phyloP scores from a whole-genome alignment of 1,140 invertebrate species.

The Drosophila sproati region DNA sequence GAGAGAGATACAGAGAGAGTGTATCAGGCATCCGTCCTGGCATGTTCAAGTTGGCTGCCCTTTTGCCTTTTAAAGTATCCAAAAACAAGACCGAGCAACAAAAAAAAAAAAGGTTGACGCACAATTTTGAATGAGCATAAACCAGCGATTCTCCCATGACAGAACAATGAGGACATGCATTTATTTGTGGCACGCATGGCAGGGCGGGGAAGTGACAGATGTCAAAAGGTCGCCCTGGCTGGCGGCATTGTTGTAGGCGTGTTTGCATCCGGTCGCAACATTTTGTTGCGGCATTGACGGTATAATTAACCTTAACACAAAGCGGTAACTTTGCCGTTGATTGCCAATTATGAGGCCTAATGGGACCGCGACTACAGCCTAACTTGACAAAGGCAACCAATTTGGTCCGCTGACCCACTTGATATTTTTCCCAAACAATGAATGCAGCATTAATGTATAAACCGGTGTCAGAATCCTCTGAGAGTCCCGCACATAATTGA shows the following conservation, averaged over 20 bases:
- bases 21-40: too few species aligned
- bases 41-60: background rate
- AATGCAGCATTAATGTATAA: slow-evolving; percentile 21
- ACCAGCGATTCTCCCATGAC: background rate
- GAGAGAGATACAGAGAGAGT: background rate
- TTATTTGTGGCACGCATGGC: background rate
- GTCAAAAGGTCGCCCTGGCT: slow-evolving; percentile 6
- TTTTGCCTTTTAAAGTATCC: background rate
- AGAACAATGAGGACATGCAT: slow-evolving; percentile 18
- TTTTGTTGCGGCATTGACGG: slow-evolving; percentile 62
- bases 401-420: slow-evolving; percentile 18
- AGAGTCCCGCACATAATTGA: too few species aligned
- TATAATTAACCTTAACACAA: slow-evolving; percentile 73
- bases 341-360: slow-evolving; percentile 74
- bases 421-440: background rate
- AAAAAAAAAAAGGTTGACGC: slow-evolving; percentile 14
- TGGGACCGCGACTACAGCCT: slow-evolving; percentile 29
- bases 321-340: slow-evolving; percentile 70
- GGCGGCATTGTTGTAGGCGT: slow-evolving; percentile 11
- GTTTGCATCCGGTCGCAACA: slow-evolving; percentile 21
- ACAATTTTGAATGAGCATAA: background rate
- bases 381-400: slow-evolving; percentile 25
- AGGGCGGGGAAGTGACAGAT: background rate
- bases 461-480: too few species aligned
- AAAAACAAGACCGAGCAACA: slow-evolving; percentile 8